Base-by-base conservation (phyloP, 64 coral and sea anemone species). In the Acropora yongei region DNA sequence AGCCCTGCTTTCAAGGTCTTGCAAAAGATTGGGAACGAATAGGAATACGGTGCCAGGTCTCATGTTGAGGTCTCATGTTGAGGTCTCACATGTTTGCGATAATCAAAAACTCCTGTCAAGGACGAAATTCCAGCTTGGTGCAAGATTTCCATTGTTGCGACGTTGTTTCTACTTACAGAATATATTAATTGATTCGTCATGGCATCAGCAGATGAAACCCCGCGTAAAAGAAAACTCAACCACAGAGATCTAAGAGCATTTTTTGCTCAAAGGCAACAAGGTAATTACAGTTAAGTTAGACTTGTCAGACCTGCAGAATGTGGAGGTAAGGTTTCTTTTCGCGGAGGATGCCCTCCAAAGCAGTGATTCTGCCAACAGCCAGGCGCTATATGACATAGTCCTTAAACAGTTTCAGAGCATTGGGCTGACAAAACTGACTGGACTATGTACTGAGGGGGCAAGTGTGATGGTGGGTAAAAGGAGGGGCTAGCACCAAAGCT, bases 401-500 rank as follows among this genome's bases (percentile, higher is more conserved):
- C 10, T 80, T 10, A 41, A 80, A 19, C 78, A 80, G 78, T 80
- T 80, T 41, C 1, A 80, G 78, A 41, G 6, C 78, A 80, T 40
- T 80, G 78, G 78, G 78, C 78, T 80, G 5, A 80, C 6, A 6
- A 80, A 80, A 41, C 78, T 80, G 78, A 80, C 78, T 8, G 49
- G 78, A 30, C 49, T 80, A 1, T 80, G 78, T 11, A 80, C 78
- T 57, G 78, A 80, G 8, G 49, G 78, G 78, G 78, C 49, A 80
- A 80, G 49, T 80, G 78, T 80, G 78, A 80, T 80, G 78, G 78
- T 80, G 1, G 49, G 78, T 39, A 80, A 80, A 80, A 80, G 48
- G 78, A 80, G 49, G 78, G 78, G 48, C 78, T 81, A 4, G 19
- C 79, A 43, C 20, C 53, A 81, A 81, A 61, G 79, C 79, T 81